Base-by-base conservation (phyloP, 2,888 invertebrate genomes). In the Lypha dubia region DNA sequence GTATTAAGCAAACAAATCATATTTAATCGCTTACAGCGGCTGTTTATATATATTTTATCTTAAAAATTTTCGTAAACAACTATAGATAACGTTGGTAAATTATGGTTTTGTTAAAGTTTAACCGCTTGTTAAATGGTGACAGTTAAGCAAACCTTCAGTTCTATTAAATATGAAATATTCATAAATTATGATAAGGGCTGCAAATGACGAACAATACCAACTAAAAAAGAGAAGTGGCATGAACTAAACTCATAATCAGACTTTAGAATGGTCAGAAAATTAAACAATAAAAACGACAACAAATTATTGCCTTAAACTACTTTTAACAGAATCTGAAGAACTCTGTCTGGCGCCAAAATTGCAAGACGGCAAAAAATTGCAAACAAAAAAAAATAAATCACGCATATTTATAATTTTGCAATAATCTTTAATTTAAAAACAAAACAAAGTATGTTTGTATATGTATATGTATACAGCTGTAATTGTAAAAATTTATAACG, bases 211-310 rank as follows among this genome's bases (percentile, higher is more conserved):
- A 58, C 28, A 60, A 35, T 41, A 41, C 41, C 11, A 53, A n/a
- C 13, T 15, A 44, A 73, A 46, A 49, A 6, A 58, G n/a, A 68
- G 28, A 80, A 79, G 80, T 81, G 80, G 80, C 83, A 79, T 86
- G 86, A 88, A 83, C 85, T 87, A 79, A 86, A 86, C 65, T 82
- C 51, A 49, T 58, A 67, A 79, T 79, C 75, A 49, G 81, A 56
- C 68, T 81, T 51, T 28, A 38, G 20, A 80, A n/a, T 67, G 22
- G 20, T 51, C 46, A 75, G 15, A 17, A 74, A 67, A 15, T 35
- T 41, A 22, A 77, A 62, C 20, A 77, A 71, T 24, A 62, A 79
- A 8, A 35, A 35, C 11, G 46, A 46, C 44, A 62, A 63, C 51
- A 65, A 62, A 2, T 71, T 49, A 65, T 82, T 41, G 81, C 81